phyloP scores from a whole-genome alignment of 2,888 invertebrate species.

The Caenorhabditis sp. region DNA sequence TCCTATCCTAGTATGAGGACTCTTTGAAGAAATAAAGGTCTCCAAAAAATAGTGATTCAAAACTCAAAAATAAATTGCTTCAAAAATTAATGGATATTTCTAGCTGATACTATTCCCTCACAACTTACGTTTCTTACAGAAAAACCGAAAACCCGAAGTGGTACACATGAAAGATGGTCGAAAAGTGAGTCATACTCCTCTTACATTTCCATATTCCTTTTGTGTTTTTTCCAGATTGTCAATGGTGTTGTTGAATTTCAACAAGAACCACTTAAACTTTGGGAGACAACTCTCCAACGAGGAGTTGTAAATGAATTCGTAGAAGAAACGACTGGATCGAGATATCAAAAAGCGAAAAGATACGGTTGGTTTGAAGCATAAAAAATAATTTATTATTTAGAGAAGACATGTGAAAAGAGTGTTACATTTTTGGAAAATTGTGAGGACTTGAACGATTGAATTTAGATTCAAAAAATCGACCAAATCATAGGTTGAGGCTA shows the following conservation, averaged over 20 bases:
- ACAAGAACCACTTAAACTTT: conserved; percentile 41
- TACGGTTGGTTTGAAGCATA: conserved; percentile 29
- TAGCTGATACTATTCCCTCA: not conserved
- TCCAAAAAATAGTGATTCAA: no score
- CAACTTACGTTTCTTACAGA: conserved; percentile 22
- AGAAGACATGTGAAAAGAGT: no score
- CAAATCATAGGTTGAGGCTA: not conserved
- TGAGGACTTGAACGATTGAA: not conserved
- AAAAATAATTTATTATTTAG: no score
- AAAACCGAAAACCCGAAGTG: conserved; percentile 45
- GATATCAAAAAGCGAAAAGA: conserved; percentile 42
- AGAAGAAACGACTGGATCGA: conserved; percentile 43
- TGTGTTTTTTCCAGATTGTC: conserved; percentile 20
- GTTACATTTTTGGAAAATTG: not conserved
- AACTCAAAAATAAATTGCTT: no score
- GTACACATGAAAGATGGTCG: conserved; percentile 43
- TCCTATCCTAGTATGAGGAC: no score
- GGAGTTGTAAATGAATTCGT: conserved; percentile 53
- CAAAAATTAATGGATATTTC: no score
- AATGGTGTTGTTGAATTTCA: conserved; percentile 36
- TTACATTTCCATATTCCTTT: not conserved
- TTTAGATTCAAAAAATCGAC: not conserved
- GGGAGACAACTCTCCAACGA: conserved; percentile 50
- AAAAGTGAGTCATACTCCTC: conserved; percentile 24
- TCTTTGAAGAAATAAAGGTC: no score